A percentile compares a stretch with the other conserved stretches of the same genome.
These are phyloP conservation scores for Flexamia atlantica DNA, from an alignment of 2,888 invertebrate genomes.

Conservation along the genomic window DNA sequence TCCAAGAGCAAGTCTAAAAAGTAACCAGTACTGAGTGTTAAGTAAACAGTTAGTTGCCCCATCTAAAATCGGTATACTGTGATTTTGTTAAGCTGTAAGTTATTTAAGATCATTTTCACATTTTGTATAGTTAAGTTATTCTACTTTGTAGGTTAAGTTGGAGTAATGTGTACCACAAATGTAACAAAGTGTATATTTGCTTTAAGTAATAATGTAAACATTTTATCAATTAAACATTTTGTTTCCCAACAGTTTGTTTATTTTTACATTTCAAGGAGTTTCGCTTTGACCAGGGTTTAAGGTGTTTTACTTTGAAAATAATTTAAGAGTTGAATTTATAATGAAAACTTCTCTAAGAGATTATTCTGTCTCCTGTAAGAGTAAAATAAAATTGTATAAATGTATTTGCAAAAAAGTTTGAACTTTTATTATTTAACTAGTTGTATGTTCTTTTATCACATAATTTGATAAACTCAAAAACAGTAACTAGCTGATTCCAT, in stretches of 20 bases:
- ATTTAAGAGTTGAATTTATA: no score
- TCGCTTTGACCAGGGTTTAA: no score
- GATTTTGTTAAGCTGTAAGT: conserved; percentile 3
- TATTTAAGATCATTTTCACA: not conserved
- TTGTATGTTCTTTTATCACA: no score
- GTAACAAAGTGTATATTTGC: conserved; percentile 37
- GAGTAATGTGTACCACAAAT: not conserved
- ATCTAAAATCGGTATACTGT: not conserved
- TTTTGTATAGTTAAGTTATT: conserved; percentile 19
- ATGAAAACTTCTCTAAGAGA: no score
- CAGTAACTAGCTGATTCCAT: no score
- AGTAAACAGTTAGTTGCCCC: not conserved
- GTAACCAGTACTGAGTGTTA: not conserved
- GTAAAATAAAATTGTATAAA: no score
- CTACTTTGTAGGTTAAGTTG: conserved; percentile 9
- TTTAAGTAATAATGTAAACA: not conserved
- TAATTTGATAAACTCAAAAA: no score
- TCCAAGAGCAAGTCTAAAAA: not conserved
- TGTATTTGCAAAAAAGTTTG: no score
- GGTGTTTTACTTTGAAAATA: no score
- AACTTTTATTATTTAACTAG: no score
- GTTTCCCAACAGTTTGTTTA: not conserved
- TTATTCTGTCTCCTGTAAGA: no score
- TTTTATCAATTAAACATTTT: conserved; percentile 2
- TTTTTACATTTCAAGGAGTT: no score